Conservation (phyloP, 2,797 vertebrate genomes). For the Ctenosaura bakeri region DNA sequence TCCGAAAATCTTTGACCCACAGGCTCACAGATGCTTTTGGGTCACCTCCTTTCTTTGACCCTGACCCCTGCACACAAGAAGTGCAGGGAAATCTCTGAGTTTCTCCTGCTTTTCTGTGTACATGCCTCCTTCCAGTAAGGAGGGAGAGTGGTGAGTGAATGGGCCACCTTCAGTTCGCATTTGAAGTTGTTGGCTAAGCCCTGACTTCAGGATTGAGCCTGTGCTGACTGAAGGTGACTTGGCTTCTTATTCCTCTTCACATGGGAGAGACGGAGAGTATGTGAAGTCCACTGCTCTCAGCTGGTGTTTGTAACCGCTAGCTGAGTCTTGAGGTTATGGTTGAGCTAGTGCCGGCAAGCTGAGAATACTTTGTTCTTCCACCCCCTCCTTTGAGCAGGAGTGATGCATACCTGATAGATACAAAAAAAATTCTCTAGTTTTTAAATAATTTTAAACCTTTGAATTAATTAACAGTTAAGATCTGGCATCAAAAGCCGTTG, state of each 20-base stretch:
- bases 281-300: neutral
- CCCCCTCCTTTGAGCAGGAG: neutral
- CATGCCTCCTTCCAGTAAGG: neutral
- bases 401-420: neutral
- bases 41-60: no score
- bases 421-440: neutral
- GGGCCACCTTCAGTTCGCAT: neutral
- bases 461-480: neutral
- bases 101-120: no score
- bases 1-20: neutral
- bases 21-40: no score
- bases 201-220: neutral
- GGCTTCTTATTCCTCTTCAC: neutral
- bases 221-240: neutral
- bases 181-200: neutral
- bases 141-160: neutral
- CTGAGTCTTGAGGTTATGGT: neutral
- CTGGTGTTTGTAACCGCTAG: neutral
- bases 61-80: no score
- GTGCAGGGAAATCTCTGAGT: no score
- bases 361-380: no score
- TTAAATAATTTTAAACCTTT: neutral
- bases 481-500: neutral
- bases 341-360: neutral
- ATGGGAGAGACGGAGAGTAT: neutral